Base-by-base conservation (phyloP, 2,888 invertebrate species). In the Neria commutata region DNA sequence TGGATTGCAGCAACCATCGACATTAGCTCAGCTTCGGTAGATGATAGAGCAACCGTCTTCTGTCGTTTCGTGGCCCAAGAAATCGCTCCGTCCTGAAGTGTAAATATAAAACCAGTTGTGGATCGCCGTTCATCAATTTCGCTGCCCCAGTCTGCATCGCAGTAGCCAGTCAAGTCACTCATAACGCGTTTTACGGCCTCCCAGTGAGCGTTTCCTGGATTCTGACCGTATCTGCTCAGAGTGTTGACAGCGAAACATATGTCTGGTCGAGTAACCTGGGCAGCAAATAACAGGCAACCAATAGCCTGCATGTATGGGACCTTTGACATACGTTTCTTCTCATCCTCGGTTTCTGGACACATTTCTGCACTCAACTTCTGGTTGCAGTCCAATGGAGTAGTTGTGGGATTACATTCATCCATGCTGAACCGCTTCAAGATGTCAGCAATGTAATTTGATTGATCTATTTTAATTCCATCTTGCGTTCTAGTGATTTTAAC, bases 11-110 rank as follows among this genome's bases (percentile, higher is more conserved):
- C 60, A 23, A 63, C 64, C 3, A 67, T 33, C 1, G 64, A 61
- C 64, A 66, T 64, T n/a, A 63, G 60, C 24, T 68, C 66, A 11
- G 63, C 67, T 52, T 65, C 63, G 10, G 65, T 65, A 26, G 65
- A 58, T 17, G 65, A 65, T 2, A 64, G 57, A 8, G 61, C 65
- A 3, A 65, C 58, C 19, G 65, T 66, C 10, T 51, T 25, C 52
- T 66, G 66, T 25, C 58, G 50, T 48, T 59, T 66, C 25, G 61
- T 63, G n/a, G 56, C 37, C 67, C 67, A 66, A 2, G 61, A 61
- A 37, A 65, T 51, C 24, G 63, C 62, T 11, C 48, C 64, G 5
- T 55, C 53, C 46, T 65, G 61, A 37, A 60, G 52, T 3, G 58
- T 61, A 47, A 67, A 61, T 1, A 53, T 25, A 16, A 50, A 56